Percentiles rank a stretch among this genome's conserved stretches.
These are phyloP conservation scores for Falcaria lacertinaria DNA, from an alignment of 2,888 invertebrate species.

Conservation along the genomic window DNA sequence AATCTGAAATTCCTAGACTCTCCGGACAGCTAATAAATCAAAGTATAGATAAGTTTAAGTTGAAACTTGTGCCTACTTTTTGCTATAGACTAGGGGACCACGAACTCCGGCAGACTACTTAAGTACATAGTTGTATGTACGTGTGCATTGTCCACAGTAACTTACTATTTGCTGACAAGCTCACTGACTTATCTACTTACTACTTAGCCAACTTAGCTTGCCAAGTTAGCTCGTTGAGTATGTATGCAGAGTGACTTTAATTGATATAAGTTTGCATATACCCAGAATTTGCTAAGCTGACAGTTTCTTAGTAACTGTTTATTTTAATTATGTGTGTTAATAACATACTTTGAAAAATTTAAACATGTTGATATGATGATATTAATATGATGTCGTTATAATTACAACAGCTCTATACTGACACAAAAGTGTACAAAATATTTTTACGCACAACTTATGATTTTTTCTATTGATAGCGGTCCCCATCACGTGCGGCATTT, in stretches of 20 bases:
- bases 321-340: too few relatives aligned
- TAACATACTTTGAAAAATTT: too few relatives aligned
- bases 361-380: too few relatives aligned
- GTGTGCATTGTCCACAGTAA: slow-evolving; percentile 13
- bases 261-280: slow-evolving; percentile 2
- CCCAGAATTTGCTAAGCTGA: background rate
- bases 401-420: too few relatives aligned
- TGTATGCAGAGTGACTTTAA: slow-evolving; percentile 2
- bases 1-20: background rate
- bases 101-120: slow-evolving; percentile 10
- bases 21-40: background rate
- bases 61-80: background rate
- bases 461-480: too few relatives aligned
- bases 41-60: background rate
- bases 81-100: background rate
- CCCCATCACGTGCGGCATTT: too few relatives aligned
- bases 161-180: slow-evolving; percentile 22
- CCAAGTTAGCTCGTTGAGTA: slow-evolving; percentile 11
- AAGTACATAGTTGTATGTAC: slow-evolving; percentile 21
- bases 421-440: too few relatives aligned
- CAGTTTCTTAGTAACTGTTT: background rate
- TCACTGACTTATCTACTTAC: slow-evolving; percentile 27
- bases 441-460: too few relatives aligned
- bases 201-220: slow-evolving; percentile 25
- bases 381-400: too few relatives aligned